phyloP scores from a whole-genome alignment of 2,113 vertebrate species.

The Tychaedon coryphoeus region DNA sequence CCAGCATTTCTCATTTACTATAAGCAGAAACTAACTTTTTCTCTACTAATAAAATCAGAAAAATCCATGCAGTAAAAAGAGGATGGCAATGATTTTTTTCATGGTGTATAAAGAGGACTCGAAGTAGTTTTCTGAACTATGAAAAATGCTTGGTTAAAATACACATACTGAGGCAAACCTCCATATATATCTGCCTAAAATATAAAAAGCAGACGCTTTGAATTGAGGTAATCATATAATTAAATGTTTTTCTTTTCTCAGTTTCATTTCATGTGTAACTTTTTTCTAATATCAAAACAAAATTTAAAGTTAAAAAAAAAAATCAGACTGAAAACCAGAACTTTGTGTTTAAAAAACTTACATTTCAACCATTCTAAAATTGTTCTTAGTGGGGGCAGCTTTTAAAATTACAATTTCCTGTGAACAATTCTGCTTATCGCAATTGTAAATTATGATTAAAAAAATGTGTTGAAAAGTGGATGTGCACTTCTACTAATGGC shows the following conservation, averaged over 20 bases:
- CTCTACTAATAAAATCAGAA: background rate
- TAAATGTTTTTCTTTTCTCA: background rate
- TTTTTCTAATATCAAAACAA: background rate
- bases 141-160: background rate
- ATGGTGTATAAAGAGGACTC: background rate
- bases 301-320: background rate
- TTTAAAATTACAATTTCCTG: background rate
- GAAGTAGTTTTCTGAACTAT: background rate
- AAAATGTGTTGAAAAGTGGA: background rate
- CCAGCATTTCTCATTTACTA: background rate
- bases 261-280: background rate
- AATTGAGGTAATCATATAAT: background rate
- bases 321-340: rapidly evolving
- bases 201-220: background rate
- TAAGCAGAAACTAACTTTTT: background rate
- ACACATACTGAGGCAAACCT: rapidly evolving
- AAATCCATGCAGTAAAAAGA: background rate
- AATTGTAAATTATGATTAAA: background rate
- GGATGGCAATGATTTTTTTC: background rate
- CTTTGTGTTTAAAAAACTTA: background rate
- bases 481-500: background rate
- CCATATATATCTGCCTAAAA: background rate
- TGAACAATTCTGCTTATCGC: background rate
- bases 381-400: background rate
- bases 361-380: background rate